A percentile compares a stretch with the other conserved stretches of the same genome.
These are phyloP conservation scores for Drosophila gunungcola DNA, from an alignment of 1,140 invertebrate species.

Conservation along the genomic window DNA sequence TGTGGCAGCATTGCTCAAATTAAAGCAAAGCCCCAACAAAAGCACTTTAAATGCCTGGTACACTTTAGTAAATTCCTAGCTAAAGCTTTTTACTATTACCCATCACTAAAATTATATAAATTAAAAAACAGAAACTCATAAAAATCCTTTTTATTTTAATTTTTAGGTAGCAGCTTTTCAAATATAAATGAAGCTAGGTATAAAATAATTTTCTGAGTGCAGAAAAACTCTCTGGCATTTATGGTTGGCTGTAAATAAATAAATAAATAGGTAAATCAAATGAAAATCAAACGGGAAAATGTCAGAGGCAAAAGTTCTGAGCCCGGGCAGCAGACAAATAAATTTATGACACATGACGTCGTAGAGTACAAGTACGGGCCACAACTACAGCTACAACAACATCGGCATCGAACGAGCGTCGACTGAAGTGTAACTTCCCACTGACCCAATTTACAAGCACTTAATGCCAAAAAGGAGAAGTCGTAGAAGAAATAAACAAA, in stretches of 20 bases:
- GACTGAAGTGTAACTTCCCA: constrained; percentile 83
- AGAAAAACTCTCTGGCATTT: constrained; percentile 29
- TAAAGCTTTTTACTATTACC: no score
- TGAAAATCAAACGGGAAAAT: constrained; percentile 57
- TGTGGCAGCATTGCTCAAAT: constrained; percentile 29
- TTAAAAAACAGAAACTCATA: background rate
- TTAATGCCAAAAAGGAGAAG: constrained; percentile 83
- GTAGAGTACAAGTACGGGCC: constrained; percentile 37
- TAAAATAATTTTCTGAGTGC: background rate
- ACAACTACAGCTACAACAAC: background rate
- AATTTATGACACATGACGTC: constrained; percentile 80
- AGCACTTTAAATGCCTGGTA: constrained; percentile 43
- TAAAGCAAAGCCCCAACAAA: constrained; percentile 11
- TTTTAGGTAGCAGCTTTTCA: no score
- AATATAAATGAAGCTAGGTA: no score
- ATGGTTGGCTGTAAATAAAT: constrained; percentile 59
- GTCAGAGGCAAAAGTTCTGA: constrained; percentile 68
- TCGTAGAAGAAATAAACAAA: constrained; percentile 83
- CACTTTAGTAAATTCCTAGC: background rate
- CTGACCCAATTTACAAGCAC: constrained; percentile 84
- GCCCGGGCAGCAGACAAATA: constrained; percentile 54
- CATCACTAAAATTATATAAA: background rate
- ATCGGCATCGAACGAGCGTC: constrained; percentile 24
- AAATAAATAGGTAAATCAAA: constrained; percentile 66
- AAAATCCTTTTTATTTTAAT: background rate